Evolutionary conservation across 2,888 invertebrate species (phyloP).

Genomic region (Polia nebulosa): DNA sequence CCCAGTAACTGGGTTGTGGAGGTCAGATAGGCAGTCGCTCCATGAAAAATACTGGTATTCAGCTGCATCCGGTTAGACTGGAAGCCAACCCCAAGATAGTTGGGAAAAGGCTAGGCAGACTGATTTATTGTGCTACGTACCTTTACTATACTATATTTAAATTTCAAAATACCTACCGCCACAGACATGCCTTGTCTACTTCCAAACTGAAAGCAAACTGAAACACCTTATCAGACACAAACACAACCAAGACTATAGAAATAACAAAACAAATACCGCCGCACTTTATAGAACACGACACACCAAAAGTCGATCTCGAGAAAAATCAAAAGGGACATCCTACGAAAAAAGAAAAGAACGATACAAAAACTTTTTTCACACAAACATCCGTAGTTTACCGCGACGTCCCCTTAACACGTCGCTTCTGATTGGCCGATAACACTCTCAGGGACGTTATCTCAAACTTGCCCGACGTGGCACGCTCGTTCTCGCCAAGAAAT

Average conservation of each 20-base stretch:
- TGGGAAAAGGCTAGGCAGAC: too few species aligned
- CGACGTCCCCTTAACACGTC: conserved; percentile 68
- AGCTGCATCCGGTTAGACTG: too few species aligned
- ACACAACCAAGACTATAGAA: conserved; percentile 11
- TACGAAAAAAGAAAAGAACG: conserved; percentile 44
- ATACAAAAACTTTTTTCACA: conserved; percentile 61
- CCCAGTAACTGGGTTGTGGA: too few species aligned
- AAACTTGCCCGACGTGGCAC: conserved; percentile 67
- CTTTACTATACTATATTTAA: too few species aligned
- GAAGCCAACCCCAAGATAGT: too few species aligned
- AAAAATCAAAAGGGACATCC: conserved; percentile 50
- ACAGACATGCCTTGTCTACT: neutral
- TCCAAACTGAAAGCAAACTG: conserved; percentile 1
- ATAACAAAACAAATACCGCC: conserved; percentile 7
- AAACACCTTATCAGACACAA: neutral
- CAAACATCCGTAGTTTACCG: conserved; percentile 64
- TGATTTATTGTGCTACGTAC: neutral
- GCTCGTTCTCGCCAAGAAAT: conserved; percentile 56
- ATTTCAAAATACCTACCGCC: neutral
- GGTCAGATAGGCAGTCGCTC: too few species aligned
- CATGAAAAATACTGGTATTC: too few species aligned
- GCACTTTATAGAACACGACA: conserved; percentile 47
- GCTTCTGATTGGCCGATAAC: conserved; percentile 70
- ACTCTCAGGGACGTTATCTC: conserved; percentile 69
- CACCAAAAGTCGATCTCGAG: conserved; percentile 35